These are phyloP conservation scores for Athetis lepigone DNA, from an alignment of 2,888 invertebrate genomes.

Conservation along the genomic window DNA sequence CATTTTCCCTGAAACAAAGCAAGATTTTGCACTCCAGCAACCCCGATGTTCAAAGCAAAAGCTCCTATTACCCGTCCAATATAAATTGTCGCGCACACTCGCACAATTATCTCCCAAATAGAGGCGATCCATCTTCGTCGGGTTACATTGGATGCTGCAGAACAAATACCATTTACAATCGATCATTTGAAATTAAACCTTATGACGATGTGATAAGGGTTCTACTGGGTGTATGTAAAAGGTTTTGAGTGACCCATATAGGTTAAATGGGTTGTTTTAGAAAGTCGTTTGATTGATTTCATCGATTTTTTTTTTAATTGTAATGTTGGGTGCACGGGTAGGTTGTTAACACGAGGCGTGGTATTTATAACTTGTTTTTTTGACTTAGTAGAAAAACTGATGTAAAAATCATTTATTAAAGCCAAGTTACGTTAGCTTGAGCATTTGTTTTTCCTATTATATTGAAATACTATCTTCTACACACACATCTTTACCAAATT, in stretches of 20 bases:
- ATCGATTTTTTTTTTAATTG: slow-evolving; percentile 44
- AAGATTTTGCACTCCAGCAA: slow-evolving; percentile 47
- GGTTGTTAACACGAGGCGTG: background rate
- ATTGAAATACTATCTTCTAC: too few relatives aligned
- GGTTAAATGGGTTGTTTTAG: slow-evolving; percentile 50
- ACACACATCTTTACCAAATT: too few relatives aligned
- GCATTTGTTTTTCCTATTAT: too few relatives aligned
- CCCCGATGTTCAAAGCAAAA: slow-evolving; percentile 57
- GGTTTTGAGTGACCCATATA: slow-evolving; percentile 49
- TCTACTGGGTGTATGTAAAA: background rate
- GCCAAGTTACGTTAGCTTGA: too few relatives aligned
- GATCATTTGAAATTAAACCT: background rate
- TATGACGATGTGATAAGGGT: slow-evolving; percentile 21
- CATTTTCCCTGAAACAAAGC: slow-evolving; percentile 18
- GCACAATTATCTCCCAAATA: slow-evolving; percentile 55
- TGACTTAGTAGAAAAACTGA: too few relatives aligned
- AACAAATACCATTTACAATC: slow-evolving; percentile 19
- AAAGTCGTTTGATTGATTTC: slow-evolving; percentile 58
- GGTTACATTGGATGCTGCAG: slow-evolving; percentile 67
- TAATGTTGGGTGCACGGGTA: slow-evolving; percentile 15
- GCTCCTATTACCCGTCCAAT: slow-evolving; percentile 69
- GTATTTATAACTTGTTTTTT: too few relatives aligned
- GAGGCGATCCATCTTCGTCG: slow-evolving; percentile 62
- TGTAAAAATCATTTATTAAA: too few relatives aligned
- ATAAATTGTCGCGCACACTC: slow-evolving; percentile 64